Percentiles rank a stretch among this genome's conserved stretches.
phyloP scores from a whole-genome alignment of 92 coral and sea anemone genomes.

The Pocillopora meandrina region DNA sequence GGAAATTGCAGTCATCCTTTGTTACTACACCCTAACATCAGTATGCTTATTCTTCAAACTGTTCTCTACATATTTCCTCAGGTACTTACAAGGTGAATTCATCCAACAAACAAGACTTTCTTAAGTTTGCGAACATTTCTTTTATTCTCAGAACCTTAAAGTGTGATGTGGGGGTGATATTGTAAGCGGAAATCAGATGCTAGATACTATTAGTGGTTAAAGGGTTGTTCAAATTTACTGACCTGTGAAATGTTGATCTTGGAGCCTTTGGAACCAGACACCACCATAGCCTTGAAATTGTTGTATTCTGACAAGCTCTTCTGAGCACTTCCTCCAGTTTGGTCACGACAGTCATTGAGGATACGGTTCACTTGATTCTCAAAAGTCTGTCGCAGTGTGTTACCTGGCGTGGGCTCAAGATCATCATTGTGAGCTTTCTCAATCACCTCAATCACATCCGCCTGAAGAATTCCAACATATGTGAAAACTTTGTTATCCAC shows the following conservation, averaged over 20 bases:
- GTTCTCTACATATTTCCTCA: no score
- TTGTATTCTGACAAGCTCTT: constrained; percentile 98
- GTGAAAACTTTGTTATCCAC: neutral
- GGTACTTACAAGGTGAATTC: no score
- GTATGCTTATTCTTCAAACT: no score
- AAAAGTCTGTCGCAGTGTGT: constrained; percentile 97
- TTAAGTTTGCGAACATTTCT: no score
- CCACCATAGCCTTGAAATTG: constrained; percentile 99
- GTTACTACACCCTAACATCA: no score
- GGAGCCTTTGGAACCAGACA: constrained; percentile 98
- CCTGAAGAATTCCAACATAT: constrained; percentile 39
- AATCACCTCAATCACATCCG: constrained; percentile 98
- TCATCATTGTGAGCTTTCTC: constrained; percentile 98
- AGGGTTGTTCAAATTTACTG: neutral
- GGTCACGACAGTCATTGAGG: constrained; percentile 99
- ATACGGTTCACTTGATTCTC: constrained; percentile 99
- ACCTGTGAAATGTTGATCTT: constrained; percentile 99
- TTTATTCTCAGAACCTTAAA: no score
- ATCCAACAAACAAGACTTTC: no score
- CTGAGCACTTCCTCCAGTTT: constrained; percentile 99
- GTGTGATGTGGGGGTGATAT: no score
- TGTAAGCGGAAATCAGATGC: no score
- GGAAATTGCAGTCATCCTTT: no score
- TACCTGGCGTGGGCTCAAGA: constrained; percentile 98
- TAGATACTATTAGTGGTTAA: no score